A percentile compares a stretch with the other conserved stretches of the same genome.
These are phyloP conservation scores for Drosophila gaucha DNA, from an alignment of 2,888 invertebrate species.

Conservation along the genomic window DNA sequence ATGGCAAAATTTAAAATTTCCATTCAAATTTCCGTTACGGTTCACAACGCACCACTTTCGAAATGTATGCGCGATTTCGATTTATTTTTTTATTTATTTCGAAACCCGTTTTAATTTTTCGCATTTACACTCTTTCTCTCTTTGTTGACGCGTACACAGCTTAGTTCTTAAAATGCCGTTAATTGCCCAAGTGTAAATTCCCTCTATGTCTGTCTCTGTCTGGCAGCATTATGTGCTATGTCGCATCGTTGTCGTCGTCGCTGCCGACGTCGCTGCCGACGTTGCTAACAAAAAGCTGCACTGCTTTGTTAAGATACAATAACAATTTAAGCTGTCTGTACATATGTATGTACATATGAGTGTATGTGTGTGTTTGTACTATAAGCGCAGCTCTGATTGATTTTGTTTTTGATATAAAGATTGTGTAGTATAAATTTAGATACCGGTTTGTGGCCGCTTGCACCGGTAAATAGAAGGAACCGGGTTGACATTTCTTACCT, in stretches of 20 bases:
- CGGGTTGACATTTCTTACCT: constrained; percentile 11
- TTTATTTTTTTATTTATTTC: constrained; percentile 5
- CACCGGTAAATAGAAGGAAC: constrained; percentile 14
- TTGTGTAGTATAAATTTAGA: constrained; percentile 20
- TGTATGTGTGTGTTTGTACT: constrained; percentile 3
- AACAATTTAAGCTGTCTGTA: constrained; percentile 2
- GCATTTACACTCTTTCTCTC: background rate
- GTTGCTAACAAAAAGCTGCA: constrained; percentile 12
- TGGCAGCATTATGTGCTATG: constrained; percentile 10
- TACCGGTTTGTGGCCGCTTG: constrained; percentile 37
- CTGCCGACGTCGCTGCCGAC: background rate
- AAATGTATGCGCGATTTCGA: constrained; percentile 1
- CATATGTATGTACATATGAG: background rate
- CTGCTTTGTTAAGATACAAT: constrained; percentile 25
- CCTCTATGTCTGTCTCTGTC: constrained; percentile 7
- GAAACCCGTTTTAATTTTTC: constrained; percentile 30
- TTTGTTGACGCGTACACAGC: background rate
- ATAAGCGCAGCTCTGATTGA: constrained; percentile 31
- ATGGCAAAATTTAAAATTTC: background rate
- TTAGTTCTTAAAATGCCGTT: constrained; percentile 26
- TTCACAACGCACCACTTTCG: background rate
- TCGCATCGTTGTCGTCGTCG: background rate
- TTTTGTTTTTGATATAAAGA: constrained; percentile 24
- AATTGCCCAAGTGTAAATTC: constrained; percentile 13
- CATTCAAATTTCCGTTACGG: constrained; percentile 4